Evolutionary conservation across 2,888 invertebrate genomes (phyloP), one percentile per base, ranked within the genome.

Genomic region (Eumerus sabulonum): DNA sequence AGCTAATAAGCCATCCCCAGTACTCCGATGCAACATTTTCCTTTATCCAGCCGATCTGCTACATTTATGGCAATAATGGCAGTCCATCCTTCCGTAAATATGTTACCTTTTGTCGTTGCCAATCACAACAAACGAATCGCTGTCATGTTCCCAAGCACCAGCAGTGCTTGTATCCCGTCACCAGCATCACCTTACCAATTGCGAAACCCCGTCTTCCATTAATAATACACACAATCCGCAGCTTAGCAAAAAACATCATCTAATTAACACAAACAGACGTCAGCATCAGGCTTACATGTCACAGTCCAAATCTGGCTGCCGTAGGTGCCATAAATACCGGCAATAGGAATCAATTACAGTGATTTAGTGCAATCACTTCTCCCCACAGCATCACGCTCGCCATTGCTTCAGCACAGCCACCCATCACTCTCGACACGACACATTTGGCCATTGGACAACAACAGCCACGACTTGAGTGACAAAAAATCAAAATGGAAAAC

Each of bases 261-360:
- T 79, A 79, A 79, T 79, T 74, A 79, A 79, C 79, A 79, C 79
- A 79, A 79, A 79, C 79, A 79, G 74, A 79, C 74, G 74, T 79
- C 79, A 74, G 60, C 74, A 35, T 38, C 68, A 70, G 56, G 68
- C 79, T 74, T 74, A 70, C 73, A 74, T 79, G 79, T 79, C 74
- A 74, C 79, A 79, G 74, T 74, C 79, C 74, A 79, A 70, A 79
- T 74, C 60, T 45, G 74, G 79, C 68, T 45, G 50, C 59, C 53
- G 36, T 56, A 79, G 74, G 79, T 79, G 79, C 79, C 74, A 79
- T 79, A 79, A 79, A 79, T 74, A 73, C 79, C 74, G 60, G 63
- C 79, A 79, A 79, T 74, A 74, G 79, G 70, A 74, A 79, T 79
- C 79, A 79, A 79, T 79, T 79, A 79, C 68, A 63, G 79, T 79